Evolutionary conservation across 2,797 vertebrate genomes (phyloP).

Genomic region (Ispidina picta): DNA sequence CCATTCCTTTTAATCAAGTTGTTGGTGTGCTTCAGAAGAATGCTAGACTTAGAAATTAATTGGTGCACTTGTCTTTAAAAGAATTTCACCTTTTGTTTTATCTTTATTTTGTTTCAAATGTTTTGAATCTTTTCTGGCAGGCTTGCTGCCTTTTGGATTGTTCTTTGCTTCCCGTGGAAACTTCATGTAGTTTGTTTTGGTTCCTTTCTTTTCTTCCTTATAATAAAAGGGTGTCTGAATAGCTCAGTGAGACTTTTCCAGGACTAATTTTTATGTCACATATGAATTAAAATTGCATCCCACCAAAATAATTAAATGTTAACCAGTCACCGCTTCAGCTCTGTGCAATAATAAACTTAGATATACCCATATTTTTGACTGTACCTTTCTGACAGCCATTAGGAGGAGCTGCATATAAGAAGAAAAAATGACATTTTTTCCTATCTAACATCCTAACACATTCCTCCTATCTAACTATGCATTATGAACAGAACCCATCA

Average conservation of each 20-base stretch:
- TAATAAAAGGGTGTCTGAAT: neutral
- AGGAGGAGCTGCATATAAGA: neutral
- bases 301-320: neutral
- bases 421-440: neutral
- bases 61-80: neutral
- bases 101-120: neutral
- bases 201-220: conserved; percentile 3
- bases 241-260: neutral
- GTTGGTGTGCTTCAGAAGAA: neutral
- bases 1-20: neutral
- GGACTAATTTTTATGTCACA: neutral
- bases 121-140: conserved; percentile 33
- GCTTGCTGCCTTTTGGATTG: conserved; percentile 1
- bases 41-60: neutral
- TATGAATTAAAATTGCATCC: neutral
- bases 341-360: neutral
- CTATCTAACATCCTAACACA: no score
- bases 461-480: neutral
- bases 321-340: neutral
- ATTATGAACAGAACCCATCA: neutral
- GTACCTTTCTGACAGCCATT: neutral
- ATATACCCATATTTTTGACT: neutral
- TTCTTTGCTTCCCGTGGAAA: conserved; percentile 56
- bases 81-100: neutral
- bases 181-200: neutral